These are phyloP conservation scores for Oryzias sinensis DNA, from an alignment of 2,797 vertebrate species.

Conservation along the genomic window DNA sequence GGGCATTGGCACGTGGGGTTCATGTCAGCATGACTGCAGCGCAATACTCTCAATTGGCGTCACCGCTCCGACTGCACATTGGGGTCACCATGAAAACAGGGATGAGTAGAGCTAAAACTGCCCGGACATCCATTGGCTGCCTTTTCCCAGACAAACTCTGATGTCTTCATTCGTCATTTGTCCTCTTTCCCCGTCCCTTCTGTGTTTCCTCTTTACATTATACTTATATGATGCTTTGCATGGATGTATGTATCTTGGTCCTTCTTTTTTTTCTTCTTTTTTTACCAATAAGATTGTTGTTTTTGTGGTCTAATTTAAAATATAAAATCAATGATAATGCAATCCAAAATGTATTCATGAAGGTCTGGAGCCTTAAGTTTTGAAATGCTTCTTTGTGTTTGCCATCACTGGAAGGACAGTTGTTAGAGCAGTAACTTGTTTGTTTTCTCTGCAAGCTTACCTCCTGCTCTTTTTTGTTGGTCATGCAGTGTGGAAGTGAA, in stretches of 20 bases:
- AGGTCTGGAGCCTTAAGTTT: background rate
- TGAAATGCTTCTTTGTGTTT: background rate
- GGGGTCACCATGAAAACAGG: conserved; percentile 80
- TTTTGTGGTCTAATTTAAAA: conserved; percentile 19
- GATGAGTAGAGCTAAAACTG: conserved; percentile 66
- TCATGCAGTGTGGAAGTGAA: conserved; percentile 38
- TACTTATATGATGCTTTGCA: conserved; percentile 18
- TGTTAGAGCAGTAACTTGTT: conserved; percentile 7
- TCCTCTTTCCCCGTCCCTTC: background rate
- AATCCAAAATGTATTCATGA: conserved; percentile 1
- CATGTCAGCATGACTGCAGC: conserved; percentile 58
- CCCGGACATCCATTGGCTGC: conserved; percentile 47
- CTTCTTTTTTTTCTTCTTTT: conserved; percentile 15
- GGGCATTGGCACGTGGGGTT: conserved; percentile 70
- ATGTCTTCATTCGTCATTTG: conserved; percentile 9
- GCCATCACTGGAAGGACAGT: background rate
- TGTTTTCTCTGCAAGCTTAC: conserved; percentile 9
- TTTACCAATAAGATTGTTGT: conserved; percentile 6
- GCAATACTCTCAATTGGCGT: conserved; percentile 64
- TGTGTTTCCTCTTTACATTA: conserved; percentile 18
- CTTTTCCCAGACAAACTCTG: conserved; percentile 46
- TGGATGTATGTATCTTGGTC: conserved; percentile 32
- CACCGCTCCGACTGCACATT: conserved; percentile 73
- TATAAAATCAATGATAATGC: background rate
- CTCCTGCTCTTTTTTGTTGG: conserved; percentile 24